Conservation (phyloP, 2,113 vertebrate species). For the Collichthys lucidus region DNA sequence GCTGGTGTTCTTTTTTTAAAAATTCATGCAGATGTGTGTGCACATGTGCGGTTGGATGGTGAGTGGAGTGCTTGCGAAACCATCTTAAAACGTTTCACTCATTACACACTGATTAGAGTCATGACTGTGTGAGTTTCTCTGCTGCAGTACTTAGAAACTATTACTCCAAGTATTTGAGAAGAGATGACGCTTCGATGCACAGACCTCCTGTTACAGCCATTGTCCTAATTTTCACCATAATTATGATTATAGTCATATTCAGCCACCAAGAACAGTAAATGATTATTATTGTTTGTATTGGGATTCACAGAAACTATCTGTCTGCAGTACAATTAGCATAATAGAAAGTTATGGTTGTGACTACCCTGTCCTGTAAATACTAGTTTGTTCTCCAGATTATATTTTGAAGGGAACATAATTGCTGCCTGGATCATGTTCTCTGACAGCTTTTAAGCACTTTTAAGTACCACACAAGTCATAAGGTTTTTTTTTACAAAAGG, state of each 20-base stretch:
- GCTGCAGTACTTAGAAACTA: slow-evolving; percentile 19
- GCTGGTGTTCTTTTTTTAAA: neutral
- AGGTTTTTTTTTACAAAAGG: neutral
- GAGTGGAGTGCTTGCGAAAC: slow-evolving; percentile 24
- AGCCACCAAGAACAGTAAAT: neutral
- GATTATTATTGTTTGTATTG: slow-evolving; percentile 1
- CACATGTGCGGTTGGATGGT: neutral
- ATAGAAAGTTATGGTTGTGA: neutral
- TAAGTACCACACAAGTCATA: neutral
- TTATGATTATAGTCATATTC: slow-evolving; percentile 4
- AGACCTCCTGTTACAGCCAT: slow-evolving; percentile 13
- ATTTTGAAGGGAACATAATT: neutral
- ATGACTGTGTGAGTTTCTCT: slow-evolving; percentile 29
- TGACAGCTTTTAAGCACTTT: neutral
- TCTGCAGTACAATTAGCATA: neutral
- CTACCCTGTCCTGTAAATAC: neutral
- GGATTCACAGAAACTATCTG: neutral
- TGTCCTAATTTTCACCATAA: slow-evolving; percentile 8
- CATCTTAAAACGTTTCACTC: slow-evolving; percentile 16
- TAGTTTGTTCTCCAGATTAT: slow-evolving; percentile 10
- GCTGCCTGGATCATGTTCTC: neutral
- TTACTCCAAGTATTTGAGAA: slow-evolving; percentile 22
- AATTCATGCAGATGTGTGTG: neutral
- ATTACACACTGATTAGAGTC: slow-evolving; percentile 23
- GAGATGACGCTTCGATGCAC: neutral